Conservation (phyloP, 2,113 vertebrate species). For the Sardina pilchardus region DNA sequence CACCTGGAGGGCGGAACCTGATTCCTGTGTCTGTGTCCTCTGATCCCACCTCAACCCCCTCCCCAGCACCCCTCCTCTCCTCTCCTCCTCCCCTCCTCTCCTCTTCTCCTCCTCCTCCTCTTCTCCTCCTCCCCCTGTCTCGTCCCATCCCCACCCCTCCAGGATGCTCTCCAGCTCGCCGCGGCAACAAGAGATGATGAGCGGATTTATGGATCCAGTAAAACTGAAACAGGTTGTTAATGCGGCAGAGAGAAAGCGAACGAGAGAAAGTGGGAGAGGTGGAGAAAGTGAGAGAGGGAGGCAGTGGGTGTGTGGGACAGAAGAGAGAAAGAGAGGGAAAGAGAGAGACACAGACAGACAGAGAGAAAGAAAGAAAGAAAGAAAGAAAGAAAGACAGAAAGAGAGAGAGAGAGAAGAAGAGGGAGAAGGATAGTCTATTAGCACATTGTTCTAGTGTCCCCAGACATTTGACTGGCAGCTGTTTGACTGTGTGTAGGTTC, state of each 20-base stretch:
- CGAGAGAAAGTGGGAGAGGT: background rate
- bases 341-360: background rate
- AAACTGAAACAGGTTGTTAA: constrained; percentile 6
- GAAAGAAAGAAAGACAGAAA: background rate
- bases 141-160: background rate
- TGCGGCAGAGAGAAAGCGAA: background rate
- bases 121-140: background rate
- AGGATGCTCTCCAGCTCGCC: background rate
- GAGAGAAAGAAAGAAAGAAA: background rate
- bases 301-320: background rate
- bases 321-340: background rate
- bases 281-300: background rate
- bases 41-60: too few relatives aligned
- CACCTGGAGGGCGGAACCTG: too few relatives aligned
- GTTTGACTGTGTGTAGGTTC: background rate
- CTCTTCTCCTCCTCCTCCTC: background rate
- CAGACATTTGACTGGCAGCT: constrained; percentile 1
- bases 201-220: constrained; percentile 5
- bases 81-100: background rate
- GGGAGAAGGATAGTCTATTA: background rate
- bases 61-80: background rate
- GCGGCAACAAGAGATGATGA: background rate
- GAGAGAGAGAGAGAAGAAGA: background rate
- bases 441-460: background rate
- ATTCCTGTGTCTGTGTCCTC: too few relatives aligned